Base-by-base conservation (phyloP, 2,888 invertebrate genomes). In the Euzophera pinguis region DNA sequence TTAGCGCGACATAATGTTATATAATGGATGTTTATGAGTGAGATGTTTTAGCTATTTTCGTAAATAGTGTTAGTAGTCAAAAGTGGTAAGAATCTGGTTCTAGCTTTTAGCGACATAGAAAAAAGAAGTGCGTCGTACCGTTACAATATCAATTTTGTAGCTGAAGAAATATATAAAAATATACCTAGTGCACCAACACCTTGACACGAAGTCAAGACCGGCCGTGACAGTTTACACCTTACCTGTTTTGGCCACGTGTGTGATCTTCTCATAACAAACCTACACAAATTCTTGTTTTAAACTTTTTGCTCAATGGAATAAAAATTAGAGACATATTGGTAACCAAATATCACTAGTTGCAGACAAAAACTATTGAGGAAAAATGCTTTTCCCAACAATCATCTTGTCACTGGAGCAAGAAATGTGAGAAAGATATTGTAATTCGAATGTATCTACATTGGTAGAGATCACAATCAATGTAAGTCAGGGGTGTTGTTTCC, bases 371-470 rank as follows among this genome's bases (percentile, higher is more conserved):
- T 48, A 76, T 65, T 61, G 68, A 54, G 76, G 59, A 54, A 75
- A 73, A 64, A 65, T 67, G 67, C 64, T 61, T 70, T 78, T 76
- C 76, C 74, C 72, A 75, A 64, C 73, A 67, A 69, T 66, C 64
- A 61, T 66, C 64, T 63, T 60, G 55, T 56, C 54, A 53, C 2
- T 1, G n/a, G 17, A 4, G 43, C 63, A 63, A 73, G 71, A 73
- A 74, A 71, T 70, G 67, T 75, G 74, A 59, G 74, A 73, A 75
- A 64, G 58, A 59, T 67, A 68, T 63, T 52, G 22, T 48, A 34
- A 29, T 52, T 34, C 50, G 50, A 56, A 55, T 59, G 56, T 54
- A 53, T 59, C 56, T 22, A 22, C 22, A 22, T 22, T 22, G 22
- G 22, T 22, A 22, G 5, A 22, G 22, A 22, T 22, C 22, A 22